These are phyloP conservation scores for Columba livia DNA, from an alignment of 2,113 vertebrate genomes.

Conservation along the genomic window DNA sequence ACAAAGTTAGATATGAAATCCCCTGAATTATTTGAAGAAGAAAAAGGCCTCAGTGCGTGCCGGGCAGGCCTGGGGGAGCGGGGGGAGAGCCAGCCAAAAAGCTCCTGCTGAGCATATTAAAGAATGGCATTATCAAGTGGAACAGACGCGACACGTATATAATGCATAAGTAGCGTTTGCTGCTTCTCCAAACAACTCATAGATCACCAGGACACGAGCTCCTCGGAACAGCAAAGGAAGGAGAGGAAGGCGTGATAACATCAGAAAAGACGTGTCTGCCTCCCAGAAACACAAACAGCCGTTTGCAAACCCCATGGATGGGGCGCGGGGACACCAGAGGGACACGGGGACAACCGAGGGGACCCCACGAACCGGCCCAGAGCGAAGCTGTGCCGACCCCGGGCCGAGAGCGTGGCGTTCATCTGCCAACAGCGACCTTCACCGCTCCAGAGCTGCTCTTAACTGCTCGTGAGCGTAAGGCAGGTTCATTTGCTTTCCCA, in stretches of 20 bases:
- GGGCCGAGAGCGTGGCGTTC: slow-evolving; percentile 9
- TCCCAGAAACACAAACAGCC: no score
- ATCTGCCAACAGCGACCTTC: slow-evolving; percentile 71
- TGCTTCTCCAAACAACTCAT: slow-evolving; percentile 63
- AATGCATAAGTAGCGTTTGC: slow-evolving; percentile 41
- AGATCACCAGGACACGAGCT: slow-evolving; percentile 60
- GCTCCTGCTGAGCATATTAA: slow-evolving; percentile 68
- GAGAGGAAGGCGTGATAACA: neutral
- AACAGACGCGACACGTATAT: slow-evolving; percentile 71
- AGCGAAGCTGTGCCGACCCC: slow-evolving; percentile 25
- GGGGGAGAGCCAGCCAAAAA: slow-evolving; percentile 46
- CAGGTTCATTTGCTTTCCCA: slow-evolving; percentile 70
- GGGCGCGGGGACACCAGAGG: no score
- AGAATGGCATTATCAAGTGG: slow-evolving; percentile 70
- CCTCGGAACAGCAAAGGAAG: neutral
- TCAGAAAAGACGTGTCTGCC: neutral
- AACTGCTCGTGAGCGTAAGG: slow-evolving; percentile 29
- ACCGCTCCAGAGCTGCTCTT: slow-evolving; percentile 36
- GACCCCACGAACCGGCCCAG: neutral
- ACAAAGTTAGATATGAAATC: slow-evolving; percentile 26
- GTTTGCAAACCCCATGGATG: no score
- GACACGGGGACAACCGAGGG: neutral
- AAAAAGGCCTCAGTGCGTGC: neutral
- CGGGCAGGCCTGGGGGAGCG: neutral
- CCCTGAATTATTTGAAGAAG: slow-evolving; percentile 20